Evolutionary conservation across 2,113 vertebrate genomes (phyloP), one percentile per base, ranked within the genome.

Genomic region (Pelodiscus sinensis): DNA sequence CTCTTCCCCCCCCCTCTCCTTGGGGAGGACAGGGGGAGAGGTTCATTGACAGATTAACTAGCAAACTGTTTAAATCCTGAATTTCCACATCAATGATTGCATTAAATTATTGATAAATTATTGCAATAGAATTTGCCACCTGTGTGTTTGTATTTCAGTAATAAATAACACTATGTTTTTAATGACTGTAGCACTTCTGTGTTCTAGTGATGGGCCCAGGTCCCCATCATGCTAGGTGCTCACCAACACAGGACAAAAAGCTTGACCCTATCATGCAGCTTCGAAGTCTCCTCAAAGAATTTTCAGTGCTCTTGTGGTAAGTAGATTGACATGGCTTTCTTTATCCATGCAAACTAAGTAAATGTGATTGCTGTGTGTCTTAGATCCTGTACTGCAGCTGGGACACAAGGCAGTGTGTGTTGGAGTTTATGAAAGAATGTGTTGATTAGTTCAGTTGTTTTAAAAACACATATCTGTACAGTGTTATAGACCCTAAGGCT

Each of bases 41-140:
- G 91, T 94, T 97, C 96, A 73, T 44, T 22, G 71, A 38, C 82
- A 95, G 94, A 95, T 96, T 96, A 97, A 57, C 35, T 75, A 38
- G 35, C 44, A 75, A 22, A 25, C 44, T 14, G 79, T 85, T 95
- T 95, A 96, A 97, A 91, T 55, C 73, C 68, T 84, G 27, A 5
- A 0, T 89, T 95, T 95, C 89, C 52, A 25, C 25, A 25, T 85
- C 90, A 93, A 97, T 95, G 92, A 87, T 60, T 38, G 86, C 78
- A 89, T 94, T 96, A 84, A 89, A 92, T 86, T 92, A 91, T 79
- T 79, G 88, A 92, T 92, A 94, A 95, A 82, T 0, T 0, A 29
- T 89, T n/a, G 29, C n/a, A 84, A 44, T 75, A 73, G 35, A 11
- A 38, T 24, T 24, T 75, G 44, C 21, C 3, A 75, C 19, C 19